A percentile compares a stretch with the other conserved stretches of the same genome.
These are phyloP conservation scores for Acanthosoma haemorrhoidale DNA, from an alignment of 2,888 invertebrate species.

Conservation along the genomic window DNA sequence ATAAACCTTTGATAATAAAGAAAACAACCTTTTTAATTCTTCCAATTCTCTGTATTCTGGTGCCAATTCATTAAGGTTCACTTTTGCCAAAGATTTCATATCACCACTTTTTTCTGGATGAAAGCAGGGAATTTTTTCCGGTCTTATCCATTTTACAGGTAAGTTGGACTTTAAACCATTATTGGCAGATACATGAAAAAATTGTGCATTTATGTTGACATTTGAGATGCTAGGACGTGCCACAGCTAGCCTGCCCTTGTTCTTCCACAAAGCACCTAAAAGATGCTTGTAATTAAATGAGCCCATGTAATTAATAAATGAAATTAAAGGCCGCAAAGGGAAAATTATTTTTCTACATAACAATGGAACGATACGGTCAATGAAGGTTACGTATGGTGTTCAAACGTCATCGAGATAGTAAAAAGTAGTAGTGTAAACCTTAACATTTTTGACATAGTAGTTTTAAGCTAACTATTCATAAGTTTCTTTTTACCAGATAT, in stretches of 20 bases:
- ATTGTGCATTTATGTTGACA: neutral
- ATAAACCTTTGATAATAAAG: neutral
- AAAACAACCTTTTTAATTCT: conserved; percentile 64
- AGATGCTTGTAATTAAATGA: neutral
- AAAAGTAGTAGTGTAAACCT: no score
- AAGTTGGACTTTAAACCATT: conserved; percentile 60
- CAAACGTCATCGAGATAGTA: no score
- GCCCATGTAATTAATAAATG: neutral
- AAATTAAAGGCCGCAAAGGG: no score
- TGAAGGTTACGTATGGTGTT: no score
- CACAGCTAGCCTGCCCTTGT: neutral
- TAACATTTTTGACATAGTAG: no score
- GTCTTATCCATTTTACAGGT: conserved; percentile 72
- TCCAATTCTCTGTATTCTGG: conserved; percentile 57
- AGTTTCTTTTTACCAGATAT: no score
- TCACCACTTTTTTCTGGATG: conserved; percentile 69
- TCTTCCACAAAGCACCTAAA: neutral
- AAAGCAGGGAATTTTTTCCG: conserved; percentile 60
- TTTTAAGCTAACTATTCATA: no score
- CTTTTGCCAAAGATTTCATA: conserved; percentile 52
- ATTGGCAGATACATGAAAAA: neutral
- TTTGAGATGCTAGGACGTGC: neutral
- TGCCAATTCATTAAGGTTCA: conserved; percentile 51
- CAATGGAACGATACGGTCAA: no score
- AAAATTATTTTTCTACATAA: no score